A percentile compares a stretch with the other conserved stretches of the same genome.
Conservation (phyloP, 2,888 invertebrate species). For the Amblyjoppa proteus region DNA sequence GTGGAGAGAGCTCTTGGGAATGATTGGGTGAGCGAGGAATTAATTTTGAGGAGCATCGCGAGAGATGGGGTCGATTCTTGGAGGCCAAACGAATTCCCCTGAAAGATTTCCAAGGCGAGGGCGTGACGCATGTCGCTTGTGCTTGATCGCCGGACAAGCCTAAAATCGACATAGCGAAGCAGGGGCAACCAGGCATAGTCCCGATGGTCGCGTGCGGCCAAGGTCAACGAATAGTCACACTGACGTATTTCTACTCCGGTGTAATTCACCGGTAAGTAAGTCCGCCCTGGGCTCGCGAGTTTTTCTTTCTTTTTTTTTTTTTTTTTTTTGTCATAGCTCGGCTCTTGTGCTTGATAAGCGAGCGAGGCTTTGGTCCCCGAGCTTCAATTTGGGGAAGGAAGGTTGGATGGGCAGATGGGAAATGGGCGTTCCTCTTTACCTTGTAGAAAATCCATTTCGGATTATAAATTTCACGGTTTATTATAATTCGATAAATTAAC, state of each 20-base stretch:
- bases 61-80: neutral
- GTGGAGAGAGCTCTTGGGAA: neutral
- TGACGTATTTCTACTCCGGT: slow-evolving; percentile 70
- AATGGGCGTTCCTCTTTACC: neutral
- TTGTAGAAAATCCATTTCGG: neutral
- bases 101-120: slow-evolving; percentile 32
- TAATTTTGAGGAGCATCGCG: neutral
- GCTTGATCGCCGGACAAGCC: slow-evolving; percentile 51
- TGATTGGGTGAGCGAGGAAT: too few species aligned
- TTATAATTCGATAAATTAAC: too few species aligned
- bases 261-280: slow-evolving; percentile 66
- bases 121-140: slow-evolving; percentile 53
- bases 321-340: neutral
- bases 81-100: neutral
- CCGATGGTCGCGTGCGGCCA: slow-evolving; percentile 82
- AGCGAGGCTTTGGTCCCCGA: neutral
- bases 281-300: slow-evolving; percentile 35
- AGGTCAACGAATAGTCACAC: slow-evolving; percentile 77
- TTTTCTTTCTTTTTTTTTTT: neutral
- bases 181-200: slow-evolving; percentile 38
- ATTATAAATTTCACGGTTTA: neutral
- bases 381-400: neutral
- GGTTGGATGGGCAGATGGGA: neutral
- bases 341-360: neutral
- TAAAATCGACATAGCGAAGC: slow-evolving; percentile 66